Percentiles rank a stretch among this genome's conserved stretches.
These are phyloP conservation scores for Eudorcas thomsonii DNA, from an alignment of 2,113 vertebrate genomes.

Conservation along the genomic window DNA sequence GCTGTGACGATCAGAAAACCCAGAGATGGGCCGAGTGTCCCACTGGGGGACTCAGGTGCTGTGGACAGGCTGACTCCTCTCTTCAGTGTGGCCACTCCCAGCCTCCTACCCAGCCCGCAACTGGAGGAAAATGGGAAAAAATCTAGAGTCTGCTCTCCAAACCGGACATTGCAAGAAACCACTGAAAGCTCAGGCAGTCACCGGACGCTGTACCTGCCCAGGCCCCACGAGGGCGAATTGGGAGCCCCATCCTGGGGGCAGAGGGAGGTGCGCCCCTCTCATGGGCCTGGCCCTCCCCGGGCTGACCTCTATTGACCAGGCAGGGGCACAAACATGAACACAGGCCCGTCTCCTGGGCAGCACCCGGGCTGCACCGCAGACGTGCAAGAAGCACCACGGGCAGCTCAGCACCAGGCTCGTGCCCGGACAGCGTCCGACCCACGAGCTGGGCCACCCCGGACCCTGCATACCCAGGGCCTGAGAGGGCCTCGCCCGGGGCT, in stretches of 20 bases:
- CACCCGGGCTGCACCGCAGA: accelerated
- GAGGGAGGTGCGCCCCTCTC: not conserved
- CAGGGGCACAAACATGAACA: not conserved
- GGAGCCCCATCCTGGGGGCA: not conserved
- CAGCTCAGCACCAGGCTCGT: accelerated
- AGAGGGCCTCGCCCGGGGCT: not conserved
- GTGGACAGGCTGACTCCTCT: not conserved
- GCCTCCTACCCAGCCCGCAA: not conserved
- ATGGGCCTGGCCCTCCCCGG: accelerated
- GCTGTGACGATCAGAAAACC: not conserved
- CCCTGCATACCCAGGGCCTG: not conserved
- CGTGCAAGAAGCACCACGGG: accelerated
- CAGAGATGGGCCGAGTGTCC: accelerated
- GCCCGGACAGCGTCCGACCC: accelerated
- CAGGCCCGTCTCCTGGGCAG: not conserved
- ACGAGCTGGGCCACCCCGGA: accelerated
- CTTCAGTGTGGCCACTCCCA: not conserved
- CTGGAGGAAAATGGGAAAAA: not conserved
- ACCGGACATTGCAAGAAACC: not conserved
- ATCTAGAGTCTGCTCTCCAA: not conserved
- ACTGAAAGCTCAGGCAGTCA: not conserved
- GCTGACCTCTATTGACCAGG: not conserved
- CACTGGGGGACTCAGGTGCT: accelerated
- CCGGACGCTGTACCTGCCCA: accelerated
- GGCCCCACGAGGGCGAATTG: not conserved